Evolutionary conservation across 2,888 invertebrate species (phyloP), one percentile per base, ranked within the genome.

Genomic region (Xylocampa areola): DNA sequence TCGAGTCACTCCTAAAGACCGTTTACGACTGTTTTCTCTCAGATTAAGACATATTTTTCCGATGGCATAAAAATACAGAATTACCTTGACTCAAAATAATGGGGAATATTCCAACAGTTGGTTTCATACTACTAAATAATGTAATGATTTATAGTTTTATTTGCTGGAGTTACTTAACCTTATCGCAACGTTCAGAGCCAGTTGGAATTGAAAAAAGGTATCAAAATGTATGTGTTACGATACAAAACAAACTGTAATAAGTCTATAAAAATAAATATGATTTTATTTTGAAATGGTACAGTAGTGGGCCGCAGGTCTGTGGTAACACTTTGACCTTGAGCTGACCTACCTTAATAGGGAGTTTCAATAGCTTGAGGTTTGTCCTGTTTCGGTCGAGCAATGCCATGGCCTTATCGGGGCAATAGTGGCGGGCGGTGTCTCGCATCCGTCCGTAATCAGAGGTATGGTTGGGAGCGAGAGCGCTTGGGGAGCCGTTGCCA

Each of bases 141-240:
- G 7, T 25, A 7, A 8, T 23, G 23, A 23, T 23, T 40, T 58
- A 45, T 2, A 14, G 30, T 13, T 11, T 39, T 23, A 25, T 14
- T 14, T 2, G 2, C 17, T 14, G 4, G 23, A 27, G 8, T 23
- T 36, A 10, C 13, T 43, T 43, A 37, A 0, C 10, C 10, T 54
- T 55, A 47, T 59, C 25, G 36, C 2, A 13, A 10, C 25, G 6
- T 47, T 30, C 59, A 59, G 8, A 30, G 48, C 48, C 47, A 17
- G 4, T 36, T 59, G 30, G 25, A 43, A 59, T 43, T 16, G 47
- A 6, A 53, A 45, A 7, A 36, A 27, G 52, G 21, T 27, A 30
- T 14, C n/a, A n/a, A n/a, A 4, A 4, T 45, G 11, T 29, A 41
- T 29, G 14, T 5, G 30, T 21, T 47, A 5, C 14, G 2, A 4